Base-by-base conservation (phyloP, 2,888 invertebrate genomes). In the Cabera pusaria region DNA sequence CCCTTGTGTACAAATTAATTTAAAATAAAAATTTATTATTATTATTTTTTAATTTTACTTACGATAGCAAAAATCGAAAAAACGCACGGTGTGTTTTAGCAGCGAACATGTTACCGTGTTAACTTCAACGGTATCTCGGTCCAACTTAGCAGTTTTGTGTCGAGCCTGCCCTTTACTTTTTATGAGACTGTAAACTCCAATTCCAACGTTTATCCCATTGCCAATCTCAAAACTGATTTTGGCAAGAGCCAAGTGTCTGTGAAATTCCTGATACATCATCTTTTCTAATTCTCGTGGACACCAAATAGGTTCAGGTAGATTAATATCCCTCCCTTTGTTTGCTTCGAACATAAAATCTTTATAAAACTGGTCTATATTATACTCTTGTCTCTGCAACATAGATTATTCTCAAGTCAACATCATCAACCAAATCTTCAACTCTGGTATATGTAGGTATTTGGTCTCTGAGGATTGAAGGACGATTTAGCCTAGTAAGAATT, bases 391-490 rank as follows among this genome's bases (percentile, higher is more conserved):
- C 49, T 19, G 82, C 72, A 40, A 88, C 52, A 58, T 89, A 87
- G 5, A 94, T 85, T 12, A 94, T 71, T 48, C 90, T 91, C 26
- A 95, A 77, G 44, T 91, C 90, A 38, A 93, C 91, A 38, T 91
- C 90, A 55, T 93, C 92, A 19, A 90, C 85, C 36, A 94, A 76
- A 62, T 94, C 94, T 35, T 78, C 84, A 0, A 93, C 93, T 68
- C 91, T 91, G 27, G 91, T 90, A 11, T 91, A 72, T 1, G 93
- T 91, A 45, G 90, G 89, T 50, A 67, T 74, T 44, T 76, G 72
- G 50, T 88, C 86, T 5, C 64, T 31, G 36, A 56, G 44, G 26
- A 62, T 26, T 0, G 88, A 88, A 29, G 84, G 66, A 21, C 53
- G 53, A 36, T 78, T 72, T 3, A 86, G 56, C 25, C 69, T 65